Evolutionary conservation across 1,140 invertebrate genomes (phyloP).

Genomic region (Cyphomyrmex costatus): DNA sequence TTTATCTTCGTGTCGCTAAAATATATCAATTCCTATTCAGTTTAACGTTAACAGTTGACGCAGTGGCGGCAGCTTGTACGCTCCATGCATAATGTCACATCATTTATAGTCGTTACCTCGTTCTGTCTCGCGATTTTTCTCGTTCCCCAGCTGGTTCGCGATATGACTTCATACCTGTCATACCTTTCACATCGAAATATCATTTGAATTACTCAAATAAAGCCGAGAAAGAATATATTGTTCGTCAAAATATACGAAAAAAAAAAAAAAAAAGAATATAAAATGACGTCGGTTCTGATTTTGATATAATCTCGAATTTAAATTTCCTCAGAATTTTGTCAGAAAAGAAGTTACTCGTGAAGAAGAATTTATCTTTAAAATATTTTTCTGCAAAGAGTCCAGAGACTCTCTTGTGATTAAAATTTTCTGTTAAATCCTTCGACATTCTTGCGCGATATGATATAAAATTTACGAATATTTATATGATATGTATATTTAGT

Average conservation of each 20-base stretch:
- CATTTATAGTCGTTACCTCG: conserved; percentile 60
- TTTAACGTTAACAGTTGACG: background rate
- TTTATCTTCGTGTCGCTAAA: background rate
- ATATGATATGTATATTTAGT: conserved; percentile 42
- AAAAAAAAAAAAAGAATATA: background rate
- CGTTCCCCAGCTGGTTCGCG: conserved; percentile 7
- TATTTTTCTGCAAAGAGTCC: background rate
- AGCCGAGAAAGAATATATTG: background rate
- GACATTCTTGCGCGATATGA: background rate
- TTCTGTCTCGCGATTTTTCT: conserved; percentile 60
- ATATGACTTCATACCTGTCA: conserved; percentile 59
- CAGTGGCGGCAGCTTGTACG: background rate
- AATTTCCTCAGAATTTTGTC: background rate
- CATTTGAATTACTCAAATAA: conserved; percentile 46
- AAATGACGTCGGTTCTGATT: background rate
- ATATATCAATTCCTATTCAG: conserved; percentile 16
- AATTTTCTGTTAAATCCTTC: background rate
- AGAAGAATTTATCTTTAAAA: background rate
- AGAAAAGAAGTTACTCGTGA: background rate
- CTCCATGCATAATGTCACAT: conserved; percentile 27
- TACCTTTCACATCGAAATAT: conserved; percentile 62
- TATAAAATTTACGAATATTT: conserved; percentile 40
- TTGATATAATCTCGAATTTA: background rate
- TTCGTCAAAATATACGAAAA: background rate
- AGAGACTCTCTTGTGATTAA: background rate